Evolutionary conservation across 2,113 vertebrate genomes (phyloP).

Genomic region (Oncorhynchus mykiss): DNA sequence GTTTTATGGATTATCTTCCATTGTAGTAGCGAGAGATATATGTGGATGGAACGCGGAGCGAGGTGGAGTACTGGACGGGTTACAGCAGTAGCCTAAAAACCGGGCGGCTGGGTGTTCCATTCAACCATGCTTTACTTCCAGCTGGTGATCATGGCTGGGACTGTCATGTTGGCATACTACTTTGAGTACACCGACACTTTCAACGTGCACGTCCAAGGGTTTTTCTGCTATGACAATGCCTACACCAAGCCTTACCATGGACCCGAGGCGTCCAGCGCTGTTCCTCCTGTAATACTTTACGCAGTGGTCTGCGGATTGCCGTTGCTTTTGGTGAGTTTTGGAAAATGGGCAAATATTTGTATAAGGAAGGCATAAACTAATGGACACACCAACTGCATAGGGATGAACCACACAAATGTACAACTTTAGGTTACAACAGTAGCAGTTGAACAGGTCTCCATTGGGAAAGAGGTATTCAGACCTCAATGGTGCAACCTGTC

Average conservation of each 20-base stretch:
- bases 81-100: conserved; percentile 18
- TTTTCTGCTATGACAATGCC: conserved; percentile 39
- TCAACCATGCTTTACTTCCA: conserved; percentile 86
- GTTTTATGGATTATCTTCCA: conserved; percentile 7
- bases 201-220: conserved; percentile 82
- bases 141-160: no score
- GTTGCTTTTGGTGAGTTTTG: conserved; percentile 81
- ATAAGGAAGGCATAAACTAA: neutral
- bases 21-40: conserved; percentile 18
- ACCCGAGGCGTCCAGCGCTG: conserved; percentile 82
- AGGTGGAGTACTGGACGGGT: conserved; percentile 49
- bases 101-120: conserved; percentile 20
- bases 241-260: conserved; percentile 87
- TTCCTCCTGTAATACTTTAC: conserved; percentile 84
- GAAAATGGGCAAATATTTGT: no score
- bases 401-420: no score
- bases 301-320: conserved; percentile 85
- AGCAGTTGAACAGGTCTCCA: no score
- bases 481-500: no score
- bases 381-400: neutral
- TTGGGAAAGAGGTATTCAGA: no score
- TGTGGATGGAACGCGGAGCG: conserved; percentile 47
- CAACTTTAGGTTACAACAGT: no score
- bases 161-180: no score
- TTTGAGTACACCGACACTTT: conserved; percentile 83